Conservation (phyloP, 2,888 invertebrate species). For the Agonopterix subpropinquella region DNA sequence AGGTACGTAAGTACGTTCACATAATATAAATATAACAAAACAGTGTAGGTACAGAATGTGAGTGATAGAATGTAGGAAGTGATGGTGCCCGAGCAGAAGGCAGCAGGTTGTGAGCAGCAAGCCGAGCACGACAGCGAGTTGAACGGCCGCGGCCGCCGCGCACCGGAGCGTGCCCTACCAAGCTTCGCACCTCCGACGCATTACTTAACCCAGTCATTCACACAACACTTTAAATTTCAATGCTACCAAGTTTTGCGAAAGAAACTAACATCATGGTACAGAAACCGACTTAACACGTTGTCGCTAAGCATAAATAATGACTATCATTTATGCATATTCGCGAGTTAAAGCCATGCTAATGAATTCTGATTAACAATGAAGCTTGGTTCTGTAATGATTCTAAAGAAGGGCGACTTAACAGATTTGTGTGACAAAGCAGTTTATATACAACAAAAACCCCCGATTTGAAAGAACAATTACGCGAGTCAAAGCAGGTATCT, state of each 20-base stretch:
- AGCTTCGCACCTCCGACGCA: constrained; percentile 41
- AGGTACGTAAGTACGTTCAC: too few relatives aligned
- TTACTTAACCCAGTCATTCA: constrained; percentile 22
- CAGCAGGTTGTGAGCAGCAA: constrained; percentile 31
- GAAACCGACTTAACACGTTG: not conserved
- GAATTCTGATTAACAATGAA: constrained; percentile 59
- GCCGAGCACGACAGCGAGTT: constrained; percentile 53
- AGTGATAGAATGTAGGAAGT: constrained; percentile 46
- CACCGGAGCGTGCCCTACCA: constrained; percentile 56
- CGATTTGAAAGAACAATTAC: constrained; percentile 72
- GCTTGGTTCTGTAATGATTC: constrained; percentile 31
- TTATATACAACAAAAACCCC: constrained; percentile 66
- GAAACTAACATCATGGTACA: not conserved
- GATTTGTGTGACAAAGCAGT: constrained; percentile 72
- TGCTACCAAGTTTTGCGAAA: not conserved
- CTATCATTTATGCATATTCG: constrained; percentile 17
- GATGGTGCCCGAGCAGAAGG: constrained; percentile 39
- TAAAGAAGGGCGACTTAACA: constrained; percentile 50
- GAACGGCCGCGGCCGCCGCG: constrained; percentile 48
- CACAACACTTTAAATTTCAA: constrained; percentile 8
- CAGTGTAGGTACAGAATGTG: too few relatives aligned
- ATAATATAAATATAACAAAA: too few relatives aligned
- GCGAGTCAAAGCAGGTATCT: constrained; percentile 68
- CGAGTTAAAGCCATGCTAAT: constrained; percentile 33
- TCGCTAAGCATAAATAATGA: constrained; percentile 5